A percentile compares a stretch with the other conserved stretches of the same genome.
Conservation (phyloP, 2,888 invertebrate genomes). For the Watsonalla binaria region DNA sequence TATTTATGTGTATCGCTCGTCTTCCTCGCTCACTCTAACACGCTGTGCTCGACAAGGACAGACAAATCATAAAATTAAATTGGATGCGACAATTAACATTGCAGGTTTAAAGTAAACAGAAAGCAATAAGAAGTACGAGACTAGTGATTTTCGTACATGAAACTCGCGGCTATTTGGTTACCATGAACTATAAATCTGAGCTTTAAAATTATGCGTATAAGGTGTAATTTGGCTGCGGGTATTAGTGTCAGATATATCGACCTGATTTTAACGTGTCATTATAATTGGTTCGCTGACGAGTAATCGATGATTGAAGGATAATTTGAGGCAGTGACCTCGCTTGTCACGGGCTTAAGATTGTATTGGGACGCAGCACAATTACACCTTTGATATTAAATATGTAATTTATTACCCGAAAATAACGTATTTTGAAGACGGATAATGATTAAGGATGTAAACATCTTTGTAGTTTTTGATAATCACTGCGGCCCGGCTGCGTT, state of each 20-base stretch:
- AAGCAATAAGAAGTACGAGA: slow-evolving; percentile 22
- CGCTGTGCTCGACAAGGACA: slow-evolving; percentile 24
- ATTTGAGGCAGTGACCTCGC: slow-evolving; percentile 31
- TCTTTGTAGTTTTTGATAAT: not conserved
- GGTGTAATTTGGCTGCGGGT: slow-evolving; percentile 21
- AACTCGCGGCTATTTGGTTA: slow-evolving; percentile 24
- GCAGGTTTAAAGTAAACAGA: slow-evolving; percentile 59
- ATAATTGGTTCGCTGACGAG: slow-evolving; percentile 43
- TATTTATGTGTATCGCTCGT: slow-evolving; percentile 49
- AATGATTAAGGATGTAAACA: not conserved
- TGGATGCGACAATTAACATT: slow-evolving; percentile 57
- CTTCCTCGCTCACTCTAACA: slow-evolving; percentile 30
- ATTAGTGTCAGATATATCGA: slow-evolving; percentile 25
- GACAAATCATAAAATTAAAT: slow-evolving; percentile 48
- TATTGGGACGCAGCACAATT: slow-evolving; percentile 24
- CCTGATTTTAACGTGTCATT: slow-evolving; percentile 50
- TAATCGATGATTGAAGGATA: slow-evolving; percentile 44
- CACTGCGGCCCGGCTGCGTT: not conserved
- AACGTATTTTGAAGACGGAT: not conserved
- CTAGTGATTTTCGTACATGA: slow-evolving; percentile 38
- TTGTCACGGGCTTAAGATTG: slow-evolving; percentile 31
- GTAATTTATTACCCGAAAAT: slow-evolving; percentile 4
- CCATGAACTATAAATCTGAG: slow-evolving; percentile 24
- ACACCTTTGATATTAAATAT: slow-evolving; percentile 8
- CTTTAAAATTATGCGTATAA: slow-evolving; percentile 25